Percentiles rank a stretch among this genome's conserved stretches.
Evolutionary conservation across 2,888 invertebrate genomes (phyloP).

Genomic region (Rotaria magnacalcarata): DNA sequence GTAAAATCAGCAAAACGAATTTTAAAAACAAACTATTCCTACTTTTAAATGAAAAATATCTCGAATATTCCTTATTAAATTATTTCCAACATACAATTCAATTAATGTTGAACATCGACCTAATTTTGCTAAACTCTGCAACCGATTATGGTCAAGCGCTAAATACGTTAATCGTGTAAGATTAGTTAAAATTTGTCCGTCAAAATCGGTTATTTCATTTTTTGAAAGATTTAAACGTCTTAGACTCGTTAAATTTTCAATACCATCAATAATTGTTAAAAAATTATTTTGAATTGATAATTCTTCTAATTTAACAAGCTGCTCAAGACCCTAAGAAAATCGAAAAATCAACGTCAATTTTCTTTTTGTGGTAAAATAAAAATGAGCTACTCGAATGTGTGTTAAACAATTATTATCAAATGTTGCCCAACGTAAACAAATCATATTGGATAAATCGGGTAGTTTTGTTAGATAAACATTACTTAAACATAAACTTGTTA

Average conservation of each 20-base stretch:
- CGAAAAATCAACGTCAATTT: neutral
- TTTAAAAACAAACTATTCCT: neutral
- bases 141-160: conserved; percentile 55
- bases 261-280: conserved; percentile 53
- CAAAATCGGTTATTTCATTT: conserved; percentile 54
- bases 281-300: conserved; percentile 57
- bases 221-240: conserved; percentile 53
- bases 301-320: conserved; percentile 55
- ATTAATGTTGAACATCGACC: conserved; percentile 52
- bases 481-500: conserved; percentile 56
- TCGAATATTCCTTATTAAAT: conserved; percentile 54
- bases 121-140: conserved; percentile 53
- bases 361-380: neutral
- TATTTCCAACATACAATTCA: conserved; percentile 58
- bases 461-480: conserved; percentile 56
- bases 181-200: conserved; percentile 48
- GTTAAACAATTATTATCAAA: conserved; percentile 59
- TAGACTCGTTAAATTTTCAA: conserved; percentile 52
- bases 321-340: conserved; percentile 54
- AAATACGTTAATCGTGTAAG: conserved; percentile 53
- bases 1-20: neutral
- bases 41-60: conserved; percentile 58
- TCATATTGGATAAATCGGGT: conserved; percentile 55
- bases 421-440: conserved; percentile 57
- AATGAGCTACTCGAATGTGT: conserved; percentile 54